A percentile compares a stretch with the other conserved stretches of the same genome.
Conservation (phyloP, 2,113 vertebrate species). For the Speoplatyrhinus poulsoni region DNA sequence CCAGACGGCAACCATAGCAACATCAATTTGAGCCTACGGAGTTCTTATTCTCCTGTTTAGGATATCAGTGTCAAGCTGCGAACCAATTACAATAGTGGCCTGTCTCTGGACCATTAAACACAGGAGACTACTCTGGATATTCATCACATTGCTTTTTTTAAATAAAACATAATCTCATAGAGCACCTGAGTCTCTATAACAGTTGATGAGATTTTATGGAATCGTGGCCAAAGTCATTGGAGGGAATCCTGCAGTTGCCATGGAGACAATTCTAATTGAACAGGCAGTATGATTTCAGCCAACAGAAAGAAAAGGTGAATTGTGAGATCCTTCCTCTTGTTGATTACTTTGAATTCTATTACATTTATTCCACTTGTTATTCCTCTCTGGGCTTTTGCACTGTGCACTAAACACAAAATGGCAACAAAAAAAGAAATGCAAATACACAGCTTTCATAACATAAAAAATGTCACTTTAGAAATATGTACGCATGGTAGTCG, state of each 20-base stretch:
- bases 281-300: neutral
- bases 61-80: neutral
- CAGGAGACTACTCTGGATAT: neutral
- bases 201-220: neutral
- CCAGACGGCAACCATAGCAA: slow-evolving; percentile 36
- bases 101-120: neutral
- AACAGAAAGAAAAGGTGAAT: neutral
- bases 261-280: slow-evolving; percentile 5
- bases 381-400: too few relatives aligned
- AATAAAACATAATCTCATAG: neutral
- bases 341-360: too few relatives aligned
- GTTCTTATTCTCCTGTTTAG: slow-evolving; percentile 15
- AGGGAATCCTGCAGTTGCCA: neutral
- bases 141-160: neutral
- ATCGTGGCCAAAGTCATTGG: neutral
- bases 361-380: too few relatives aligned
- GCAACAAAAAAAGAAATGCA: too few relatives aligned
- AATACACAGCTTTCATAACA: too few relatives aligned
- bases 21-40: slow-evolving; percentile 15
- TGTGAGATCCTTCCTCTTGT: too few relatives aligned
- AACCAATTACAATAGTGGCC: neutral
- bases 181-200: neutral
- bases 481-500: too few relatives aligned
- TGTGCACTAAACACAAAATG: too few relatives aligned
- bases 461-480: too few relatives aligned